These are phyloP conservation scores for Daphoenositta chrysoptera DNA, from an alignment of 2,113 vertebrate species.

Conservation along the genomic window DNA sequence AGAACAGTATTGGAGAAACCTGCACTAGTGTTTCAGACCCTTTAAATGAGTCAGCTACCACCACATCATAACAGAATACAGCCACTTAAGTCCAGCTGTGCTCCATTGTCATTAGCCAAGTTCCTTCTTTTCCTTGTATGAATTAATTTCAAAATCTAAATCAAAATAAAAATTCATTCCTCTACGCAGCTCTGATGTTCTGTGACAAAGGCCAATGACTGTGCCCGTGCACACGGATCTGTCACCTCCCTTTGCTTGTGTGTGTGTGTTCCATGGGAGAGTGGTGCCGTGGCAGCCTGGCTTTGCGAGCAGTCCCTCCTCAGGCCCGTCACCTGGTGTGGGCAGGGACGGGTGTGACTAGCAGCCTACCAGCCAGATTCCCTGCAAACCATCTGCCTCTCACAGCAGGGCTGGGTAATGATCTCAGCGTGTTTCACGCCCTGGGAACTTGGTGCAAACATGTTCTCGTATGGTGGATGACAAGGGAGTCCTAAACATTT, in stretches of 20 bases:
- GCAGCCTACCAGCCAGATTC: not conserved
- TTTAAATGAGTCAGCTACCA: not conserved
- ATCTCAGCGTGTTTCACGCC: not conserved
- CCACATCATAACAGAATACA: not conserved
- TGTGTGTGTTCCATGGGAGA: accelerated
- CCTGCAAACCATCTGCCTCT: not conserved
- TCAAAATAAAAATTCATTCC: not conserved
- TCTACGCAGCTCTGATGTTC: not conserved
- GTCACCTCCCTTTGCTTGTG: accelerated
- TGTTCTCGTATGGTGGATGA: not conserved
- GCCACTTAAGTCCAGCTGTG: not conserved
- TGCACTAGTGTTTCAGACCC: not conserved
- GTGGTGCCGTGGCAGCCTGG: not conserved
- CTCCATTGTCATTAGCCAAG: not conserved
- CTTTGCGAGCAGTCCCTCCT: not conserved
- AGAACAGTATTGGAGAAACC: not conserved
- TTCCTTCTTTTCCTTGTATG: not conserved
- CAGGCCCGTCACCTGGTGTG: not conserved
- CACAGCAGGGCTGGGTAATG: not conserved
- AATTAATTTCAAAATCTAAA: not conserved
- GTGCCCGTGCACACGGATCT: not conserved
- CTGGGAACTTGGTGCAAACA: not conserved
- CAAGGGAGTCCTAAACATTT: not conserved
- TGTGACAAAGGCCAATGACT: not conserved
- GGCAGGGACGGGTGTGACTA: not conserved